Conservation (phyloP, 1,140 invertebrate genomes). For the Drosophila asahinai region DNA sequence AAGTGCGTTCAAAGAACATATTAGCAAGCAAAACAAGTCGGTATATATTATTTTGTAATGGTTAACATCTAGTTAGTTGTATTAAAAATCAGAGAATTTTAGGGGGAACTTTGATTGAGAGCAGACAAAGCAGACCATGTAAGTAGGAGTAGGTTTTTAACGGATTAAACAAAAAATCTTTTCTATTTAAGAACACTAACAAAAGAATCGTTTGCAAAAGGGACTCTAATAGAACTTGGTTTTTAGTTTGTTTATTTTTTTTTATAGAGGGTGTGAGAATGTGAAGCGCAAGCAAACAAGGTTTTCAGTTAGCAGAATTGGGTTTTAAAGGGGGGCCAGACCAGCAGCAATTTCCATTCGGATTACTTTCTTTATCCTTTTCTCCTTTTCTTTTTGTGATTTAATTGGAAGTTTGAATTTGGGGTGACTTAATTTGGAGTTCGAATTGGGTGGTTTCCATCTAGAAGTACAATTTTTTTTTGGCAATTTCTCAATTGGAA, state of each 20-base stretch:
- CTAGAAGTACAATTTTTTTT: constrained; percentile 56
- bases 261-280: constrained; percentile 4
- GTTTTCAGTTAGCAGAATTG: constrained; percentile 12
- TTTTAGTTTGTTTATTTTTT: constrained; percentile 6
- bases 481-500: constrained; percentile 49
- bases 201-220: constrained; percentile 15
- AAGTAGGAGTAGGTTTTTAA: constrained; percentile 7
- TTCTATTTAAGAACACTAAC: constrained; percentile 39
- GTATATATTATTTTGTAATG: constrained; percentile 29
- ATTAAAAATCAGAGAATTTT: constrained; percentile 16
- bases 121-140: constrained; percentile 41
- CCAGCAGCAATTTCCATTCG: not conserved
- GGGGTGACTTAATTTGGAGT: constrained; percentile 9
- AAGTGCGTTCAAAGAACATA: constrained; percentile 46
- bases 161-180: constrained; percentile 13
- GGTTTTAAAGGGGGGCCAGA: constrained; percentile 12
- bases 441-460: constrained; percentile 30
- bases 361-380: not conserved
- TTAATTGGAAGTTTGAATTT: constrained; percentile 23
- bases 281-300: constrained; percentile 37
- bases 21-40: constrained; percentile 50
- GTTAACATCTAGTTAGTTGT: constrained; percentile 24
- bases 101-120: constrained; percentile 13
- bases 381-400: constrained; percentile 5
- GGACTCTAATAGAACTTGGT: constrained; percentile 26